phyloP scores from a whole-genome alignment of 2,113 vertebrate species.

The Colius striatus region DNA sequence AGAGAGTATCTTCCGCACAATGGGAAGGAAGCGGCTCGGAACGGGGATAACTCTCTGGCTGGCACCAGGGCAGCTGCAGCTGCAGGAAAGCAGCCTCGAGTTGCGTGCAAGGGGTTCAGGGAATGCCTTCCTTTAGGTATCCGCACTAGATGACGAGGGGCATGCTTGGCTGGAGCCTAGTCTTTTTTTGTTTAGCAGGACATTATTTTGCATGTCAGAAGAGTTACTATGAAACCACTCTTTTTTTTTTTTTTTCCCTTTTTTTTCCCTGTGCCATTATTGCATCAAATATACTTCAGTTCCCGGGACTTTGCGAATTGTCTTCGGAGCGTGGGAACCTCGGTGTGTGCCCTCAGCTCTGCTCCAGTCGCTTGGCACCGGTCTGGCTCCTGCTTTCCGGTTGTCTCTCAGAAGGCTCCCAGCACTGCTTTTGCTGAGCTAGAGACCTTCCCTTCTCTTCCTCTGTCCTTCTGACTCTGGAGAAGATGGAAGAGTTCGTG shows the following conservation, averaged over 20 bases:
- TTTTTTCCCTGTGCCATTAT: slow-evolving; percentile 17
- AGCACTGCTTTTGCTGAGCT: neutral
- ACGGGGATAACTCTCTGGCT: neutral
- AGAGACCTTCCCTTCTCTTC: neutral
- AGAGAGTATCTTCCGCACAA: slow-evolving; percentile 36
- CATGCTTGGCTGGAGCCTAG: neutral
- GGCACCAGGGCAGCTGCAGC: neutral
- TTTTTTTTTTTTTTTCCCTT: neutral
- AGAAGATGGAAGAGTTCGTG: neutral
- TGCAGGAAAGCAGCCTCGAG: slow-evolving; percentile 2
- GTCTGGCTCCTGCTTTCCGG: neutral
- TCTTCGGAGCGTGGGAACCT: slow-evolving; percentile 25
- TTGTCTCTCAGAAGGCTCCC: neutral
- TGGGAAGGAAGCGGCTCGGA: slow-evolving; percentile 20
- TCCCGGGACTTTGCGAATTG: neutral
- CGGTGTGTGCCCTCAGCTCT: neutral
- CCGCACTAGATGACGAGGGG: neutral
- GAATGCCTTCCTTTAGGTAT: neutral
- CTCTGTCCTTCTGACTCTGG: neutral
- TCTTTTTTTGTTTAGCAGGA: neutral
- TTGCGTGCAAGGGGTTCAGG: neutral
- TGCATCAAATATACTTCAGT: slow-evolving; percentile 27
- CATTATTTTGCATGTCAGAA: neutral
- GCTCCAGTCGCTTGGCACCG: neutral
- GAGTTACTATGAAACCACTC: neutral